Evolutionary conservation across 2,888 invertebrate species (phyloP), one percentile per base, ranked within the genome.

Genomic region (Therioaphis trifolii): DNA sequence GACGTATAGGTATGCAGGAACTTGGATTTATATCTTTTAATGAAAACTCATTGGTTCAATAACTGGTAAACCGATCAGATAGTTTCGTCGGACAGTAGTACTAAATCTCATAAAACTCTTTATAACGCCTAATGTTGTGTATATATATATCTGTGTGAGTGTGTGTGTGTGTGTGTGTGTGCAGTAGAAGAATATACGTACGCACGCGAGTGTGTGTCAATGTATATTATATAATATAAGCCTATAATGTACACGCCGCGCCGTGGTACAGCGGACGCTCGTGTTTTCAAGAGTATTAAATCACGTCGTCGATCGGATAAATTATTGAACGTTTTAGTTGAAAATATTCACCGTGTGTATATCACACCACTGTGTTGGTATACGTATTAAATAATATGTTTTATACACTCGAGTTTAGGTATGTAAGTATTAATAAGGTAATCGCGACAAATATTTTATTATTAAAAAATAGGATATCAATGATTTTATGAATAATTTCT

Each of bases 41-140:
- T 76, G 76, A 76, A 76, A 76, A 76, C 76, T 76, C 63, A 76
- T 76, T 76, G 76, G 76, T 76, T 76, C 61, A 14, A 61, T 75
- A 55, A 75, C 75, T 11, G 40, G 75, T 75, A 58, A 75, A 75
- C n/a, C 74, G 55, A 58, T 58, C 58, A 24, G 74, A 58, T 74
- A 75, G 75, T 75, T 58, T 58, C 24, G 75, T 24, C 43, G 58
- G 75, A 75, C 58, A 40, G 58, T 24, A 75, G 75, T 75, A 75
- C 58, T 75, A 75, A 75, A 75, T 75, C 75, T 75, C 75, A 15
- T 40, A 21, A 35, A 27, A 43, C 52, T 35, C 18, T 74, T 49
- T 72, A 52, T 74, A 55, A 74, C 74, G 74, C 74, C 74, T 74
- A 74, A 55, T 74, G 55, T 40, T 55, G 46, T 69, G 27, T 55